These are phyloP conservation scores for Amblyopsis rosae DNA, from an alignment of 2,113 vertebrate species.

Conservation along the genomic window DNA sequence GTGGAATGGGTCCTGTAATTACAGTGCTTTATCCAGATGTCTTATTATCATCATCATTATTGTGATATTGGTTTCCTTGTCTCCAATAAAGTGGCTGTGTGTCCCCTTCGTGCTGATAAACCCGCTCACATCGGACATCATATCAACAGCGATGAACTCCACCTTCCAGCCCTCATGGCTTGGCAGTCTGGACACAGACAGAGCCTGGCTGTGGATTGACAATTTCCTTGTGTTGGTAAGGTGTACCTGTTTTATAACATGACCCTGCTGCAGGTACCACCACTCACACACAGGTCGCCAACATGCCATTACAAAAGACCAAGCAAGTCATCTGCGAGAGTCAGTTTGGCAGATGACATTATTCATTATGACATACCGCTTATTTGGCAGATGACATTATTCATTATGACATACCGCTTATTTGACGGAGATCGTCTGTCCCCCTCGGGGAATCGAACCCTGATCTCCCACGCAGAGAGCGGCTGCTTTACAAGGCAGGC, in stretches of 20 bases:
- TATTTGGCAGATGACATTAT: too few relatives aligned
- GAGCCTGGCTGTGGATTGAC: slow-evolving; percentile 66
- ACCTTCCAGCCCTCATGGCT: slow-evolving; percentile 61
- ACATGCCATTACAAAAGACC: neutral
- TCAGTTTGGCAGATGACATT: too few relatives aligned
- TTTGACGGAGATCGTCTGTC: too few relatives aligned
- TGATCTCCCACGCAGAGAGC: too few relatives aligned
- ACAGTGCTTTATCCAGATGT: too few relatives aligned
- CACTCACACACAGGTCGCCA: neutral
- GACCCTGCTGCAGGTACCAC: neutral
- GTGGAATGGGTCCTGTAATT: neutral
- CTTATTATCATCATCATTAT: too few relatives aligned
- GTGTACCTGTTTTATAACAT: too few relatives aligned
- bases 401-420: too few relatives aligned
- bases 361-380: too few relatives aligned
- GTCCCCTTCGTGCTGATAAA: slow-evolving; percentile 62
- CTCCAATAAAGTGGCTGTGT: slow-evolving; percentile 56
- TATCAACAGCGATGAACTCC: slow-evolving; percentile 55
- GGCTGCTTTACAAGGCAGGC: too few relatives aligned
- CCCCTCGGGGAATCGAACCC: too few relatives aligned
- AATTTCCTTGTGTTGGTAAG: slow-evolving; percentile 66
- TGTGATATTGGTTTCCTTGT: neutral
- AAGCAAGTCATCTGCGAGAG: too few relatives aligned
- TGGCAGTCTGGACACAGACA: slow-evolving; percentile 46
- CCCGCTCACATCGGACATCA: slow-evolving; percentile 55